These are phyloP conservation scores for Lepidothrix coronata DNA, from an alignment of 2,113 vertebrate genomes.

Conservation along the genomic window DNA sequence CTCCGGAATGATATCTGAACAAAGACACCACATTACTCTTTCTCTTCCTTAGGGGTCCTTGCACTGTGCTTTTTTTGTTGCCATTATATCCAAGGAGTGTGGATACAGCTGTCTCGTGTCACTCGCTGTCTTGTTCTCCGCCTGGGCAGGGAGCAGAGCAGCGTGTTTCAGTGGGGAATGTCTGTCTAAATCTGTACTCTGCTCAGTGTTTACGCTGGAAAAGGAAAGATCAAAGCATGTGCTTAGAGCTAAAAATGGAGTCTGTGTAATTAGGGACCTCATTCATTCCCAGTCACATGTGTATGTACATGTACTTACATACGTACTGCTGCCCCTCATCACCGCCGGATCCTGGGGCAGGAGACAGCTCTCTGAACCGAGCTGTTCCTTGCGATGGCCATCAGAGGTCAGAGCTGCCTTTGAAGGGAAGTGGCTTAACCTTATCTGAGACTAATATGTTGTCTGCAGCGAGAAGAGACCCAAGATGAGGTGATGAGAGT, in stretches of 20 bases:
- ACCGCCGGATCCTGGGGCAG: neutral
- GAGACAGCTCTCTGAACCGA: neutral
- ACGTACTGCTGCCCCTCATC: neutral
- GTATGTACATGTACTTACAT: neutral
- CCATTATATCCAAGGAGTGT: neutral
- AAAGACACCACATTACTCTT: neutral
- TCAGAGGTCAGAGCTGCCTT: constrained; percentile 43
- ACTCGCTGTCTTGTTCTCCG: neutral
- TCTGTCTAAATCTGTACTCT: constrained; percentile 13
- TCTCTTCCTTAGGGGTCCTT: neutral
- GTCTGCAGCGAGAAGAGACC: neutral
- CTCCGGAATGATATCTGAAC: neutral
- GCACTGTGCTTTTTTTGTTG: neutral
- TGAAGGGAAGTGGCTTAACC: neutral
- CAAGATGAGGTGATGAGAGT: neutral
- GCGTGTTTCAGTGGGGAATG: neutral
- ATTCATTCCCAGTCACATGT: neutral
- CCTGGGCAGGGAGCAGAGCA: neutral
- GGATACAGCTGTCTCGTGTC: constrained; percentile 27
- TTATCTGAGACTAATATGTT: neutral
- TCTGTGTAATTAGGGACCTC: neutral
- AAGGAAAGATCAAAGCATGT: constrained; percentile 39
- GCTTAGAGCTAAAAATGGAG: neutral
- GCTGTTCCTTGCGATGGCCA: constrained; percentile 7
- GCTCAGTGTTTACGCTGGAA: constrained; percentile 29